phyloP scores from a whole-genome alignment of 2,888 invertebrate species.

The Nemoura dubitans region DNA sequence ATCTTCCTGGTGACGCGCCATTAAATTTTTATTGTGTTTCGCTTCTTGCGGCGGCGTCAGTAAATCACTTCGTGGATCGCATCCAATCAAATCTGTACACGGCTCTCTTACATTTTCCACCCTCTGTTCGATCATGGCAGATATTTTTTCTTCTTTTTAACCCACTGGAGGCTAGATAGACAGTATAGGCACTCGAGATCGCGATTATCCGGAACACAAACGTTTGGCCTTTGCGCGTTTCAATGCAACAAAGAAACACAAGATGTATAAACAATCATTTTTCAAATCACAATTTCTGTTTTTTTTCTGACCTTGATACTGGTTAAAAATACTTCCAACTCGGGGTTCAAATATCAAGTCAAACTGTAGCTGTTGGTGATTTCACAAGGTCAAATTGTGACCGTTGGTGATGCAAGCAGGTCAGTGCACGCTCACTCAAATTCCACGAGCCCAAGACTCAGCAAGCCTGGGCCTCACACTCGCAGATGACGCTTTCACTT shows the following conservation, averaged over 20 bases:
- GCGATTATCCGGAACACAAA: too few relatives aligned
- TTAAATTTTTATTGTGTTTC: constrained; percentile 49
- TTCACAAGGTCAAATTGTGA: too few relatives aligned
- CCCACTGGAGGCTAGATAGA: neutral
- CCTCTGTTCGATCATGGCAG: neutral
- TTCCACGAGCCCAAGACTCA: neutral
- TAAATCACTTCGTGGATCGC: constrained; percentile 47
- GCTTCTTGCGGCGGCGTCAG: constrained; percentile 39
- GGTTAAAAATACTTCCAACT: too few relatives aligned
- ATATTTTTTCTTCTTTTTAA: neutral
- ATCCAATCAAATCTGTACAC: constrained; percentile 47
- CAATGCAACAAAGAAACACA: neutral
- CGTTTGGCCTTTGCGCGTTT: neutral
- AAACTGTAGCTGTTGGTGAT: too few relatives aligned
- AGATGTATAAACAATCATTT: neutral
- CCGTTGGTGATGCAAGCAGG: too few relatives aligned
- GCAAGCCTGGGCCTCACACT: too few relatives aligned
- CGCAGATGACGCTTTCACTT: neutral
- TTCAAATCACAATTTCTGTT: too few relatives aligned
- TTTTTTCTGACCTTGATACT: too few relatives aligned
- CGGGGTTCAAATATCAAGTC: too few relatives aligned
- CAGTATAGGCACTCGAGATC: too few relatives aligned
- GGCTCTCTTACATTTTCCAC: constrained; percentile 23
- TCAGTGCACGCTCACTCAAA: too few relatives aligned
- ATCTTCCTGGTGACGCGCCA: constrained; percentile 47